Evolutionary conservation across 1,140 invertebrate species (phyloP).

Genomic region (Copidosoma floridanum): DNA sequence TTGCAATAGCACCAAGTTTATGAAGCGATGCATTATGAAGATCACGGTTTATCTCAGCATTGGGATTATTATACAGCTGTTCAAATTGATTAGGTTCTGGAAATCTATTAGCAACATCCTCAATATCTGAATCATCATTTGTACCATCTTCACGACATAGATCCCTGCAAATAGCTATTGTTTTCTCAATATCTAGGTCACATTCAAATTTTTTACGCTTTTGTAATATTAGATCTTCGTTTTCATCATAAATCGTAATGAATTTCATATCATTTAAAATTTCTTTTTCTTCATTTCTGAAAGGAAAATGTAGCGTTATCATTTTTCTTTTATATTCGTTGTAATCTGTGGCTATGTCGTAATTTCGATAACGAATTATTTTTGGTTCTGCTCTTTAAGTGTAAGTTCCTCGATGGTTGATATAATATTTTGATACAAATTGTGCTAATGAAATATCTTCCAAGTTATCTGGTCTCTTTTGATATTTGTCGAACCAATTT

Average conservation of each 20-base stretch:
- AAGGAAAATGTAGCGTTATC: too few relatives aligned
- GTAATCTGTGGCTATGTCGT: not conserved
- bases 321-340: not conserved
- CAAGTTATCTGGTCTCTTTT: too few relatives aligned
- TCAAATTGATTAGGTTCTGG: not conserved
- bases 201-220: not conserved
- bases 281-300: not conserved
- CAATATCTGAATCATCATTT: not conserved
- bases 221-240: not conserved
- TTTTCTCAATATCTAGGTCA: too few relatives aligned
- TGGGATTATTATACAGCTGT: not conserved
- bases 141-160: not conserved
- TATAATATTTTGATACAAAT: constrained; percentile 35
- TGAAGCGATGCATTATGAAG: not conserved
- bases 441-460: constrained; percentile 34
- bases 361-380: too few relatives aligned
- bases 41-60: not conserved
- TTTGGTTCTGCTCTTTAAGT: constrained; percentile 22
- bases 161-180: not conserved
- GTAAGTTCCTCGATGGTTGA: constrained; percentile 31
- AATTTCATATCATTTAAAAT: not conserved
- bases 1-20: too few relatives aligned
- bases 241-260: not conserved
- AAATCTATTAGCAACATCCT: not conserved
- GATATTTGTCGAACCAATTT: constrained; percentile 33